Base-by-base conservation (phyloP, 2,888 invertebrate species). In the Parasteatoda lunata region DNA sequence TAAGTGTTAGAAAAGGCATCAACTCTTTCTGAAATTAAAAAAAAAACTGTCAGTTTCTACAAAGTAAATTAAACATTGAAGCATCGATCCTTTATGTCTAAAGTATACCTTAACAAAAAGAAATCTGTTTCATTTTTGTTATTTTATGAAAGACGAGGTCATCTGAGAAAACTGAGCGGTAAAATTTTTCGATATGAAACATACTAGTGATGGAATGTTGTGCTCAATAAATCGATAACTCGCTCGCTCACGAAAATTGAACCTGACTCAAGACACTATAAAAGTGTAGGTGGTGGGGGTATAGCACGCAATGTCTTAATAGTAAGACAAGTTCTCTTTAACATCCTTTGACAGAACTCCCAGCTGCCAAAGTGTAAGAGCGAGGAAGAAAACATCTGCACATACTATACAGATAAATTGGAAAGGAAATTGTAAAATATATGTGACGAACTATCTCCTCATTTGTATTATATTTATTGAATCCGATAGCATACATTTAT, bases 161-260 rank as follows among this genome's bases (percentile, higher is more conserved):
- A 86, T 86, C 85, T 80, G 85, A 71, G 85, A 80, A 81, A 77
- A 86, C 85, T 77, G 77, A 80, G 70, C 80, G 65, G 85, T 86
- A 86, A 80, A 86, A 86, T 72, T 86, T 85, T 77, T 80, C 80
- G 85, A 86, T 86, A 86, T 86, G 80, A 80, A 86, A 86, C 80
- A 79, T 71, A 75, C 79, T 77, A 80, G 71, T 79, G 80, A 80
- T 86, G 75, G 71, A 81, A 80, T 80, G 85, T 76, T 66, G 77
- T 70, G 49, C 80, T 80, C 85, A 86, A 86, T 86, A 86, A 86
- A 86, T 86, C 85, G 80, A 86, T 86, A 86, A 72, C 80, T 77
- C 71, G 52, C 30, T 54, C 77, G 71, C 85, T 81, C 80, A 86
- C 70, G 76, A 86, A 86, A 86, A 86, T 80, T 86, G 80, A 86